These are phyloP conservation scores for Mystacides longicornis DNA, from an alignment of 2,888 invertebrate genomes.

Conservation along the genomic window DNA sequence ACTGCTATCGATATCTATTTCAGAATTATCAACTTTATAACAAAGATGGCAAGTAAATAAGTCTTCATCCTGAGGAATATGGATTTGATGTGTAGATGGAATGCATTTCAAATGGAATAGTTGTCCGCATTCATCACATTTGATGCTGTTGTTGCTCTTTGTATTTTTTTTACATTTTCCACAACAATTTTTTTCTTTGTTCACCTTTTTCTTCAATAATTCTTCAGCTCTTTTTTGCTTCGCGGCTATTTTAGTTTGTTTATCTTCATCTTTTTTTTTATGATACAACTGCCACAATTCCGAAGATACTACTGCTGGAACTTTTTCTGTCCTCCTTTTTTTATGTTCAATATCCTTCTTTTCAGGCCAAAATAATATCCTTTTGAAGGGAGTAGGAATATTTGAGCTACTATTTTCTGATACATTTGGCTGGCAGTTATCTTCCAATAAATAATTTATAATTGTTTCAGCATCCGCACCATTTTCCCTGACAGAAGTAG, in stretches of 20 bases:
- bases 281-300: conserved; percentile 25
- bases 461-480: background rate
- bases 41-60: no score
- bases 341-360: conserved; percentile 15
- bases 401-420: no score
- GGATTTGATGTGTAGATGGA: no score
- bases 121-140: no score
- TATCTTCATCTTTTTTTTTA: conserved; percentile 26
- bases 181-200: conserved; percentile 3
- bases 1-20: no score
- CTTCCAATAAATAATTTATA: no score
- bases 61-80: no score
- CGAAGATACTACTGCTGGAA: conserved; percentile 25
- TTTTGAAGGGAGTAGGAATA: conserved; percentile 24
- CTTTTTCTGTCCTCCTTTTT: conserved; percentile 23
- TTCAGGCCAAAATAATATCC: conserved; percentile 23
- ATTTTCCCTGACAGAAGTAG: background rate
- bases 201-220: conserved; percentile 6
- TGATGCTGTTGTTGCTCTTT: no score
- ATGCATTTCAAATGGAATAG: no score
- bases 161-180: no score
- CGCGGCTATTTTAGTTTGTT: conserved; percentile 22
- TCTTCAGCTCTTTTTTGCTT: conserved; percentile 10
- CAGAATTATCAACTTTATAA: no score
- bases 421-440: no score